These are phyloP conservation scores for Sesia bembeciformis DNA, from an alignment of 2,888 invertebrate genomes.

Conservation along the genomic window DNA sequence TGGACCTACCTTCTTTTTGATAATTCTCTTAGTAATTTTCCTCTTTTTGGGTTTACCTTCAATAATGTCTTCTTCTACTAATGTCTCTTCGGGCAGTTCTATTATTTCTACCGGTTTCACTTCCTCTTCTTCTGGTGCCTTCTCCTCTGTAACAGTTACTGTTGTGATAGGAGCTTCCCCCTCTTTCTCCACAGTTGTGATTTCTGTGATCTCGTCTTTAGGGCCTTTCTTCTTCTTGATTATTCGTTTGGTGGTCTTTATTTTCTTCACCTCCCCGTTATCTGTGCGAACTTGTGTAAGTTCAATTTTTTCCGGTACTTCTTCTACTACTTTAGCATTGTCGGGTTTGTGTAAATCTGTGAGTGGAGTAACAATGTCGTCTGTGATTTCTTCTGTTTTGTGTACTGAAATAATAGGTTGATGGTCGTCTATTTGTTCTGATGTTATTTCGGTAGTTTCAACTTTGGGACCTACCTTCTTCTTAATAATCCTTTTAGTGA, in stretches of 20 bases:
- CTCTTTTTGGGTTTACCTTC: constrained; percentile 21
- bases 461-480: constrained; percentile 32
- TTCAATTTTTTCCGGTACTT: constrained; percentile 7
- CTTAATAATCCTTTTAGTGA: constrained; percentile 26
- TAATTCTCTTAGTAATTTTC: constrained; percentile 27
- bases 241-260: constrained; percentile 13
- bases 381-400: constrained; percentile 16
- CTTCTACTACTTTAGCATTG: constrained; percentile 10
- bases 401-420: constrained; percentile 18
- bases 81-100: constrained; percentile 36
- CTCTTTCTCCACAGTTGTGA: constrained; percentile 28
- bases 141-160: constrained; percentile 14
- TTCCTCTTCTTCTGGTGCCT: constrained; percentile 21
- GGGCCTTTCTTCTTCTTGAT: constrained; percentile 26
- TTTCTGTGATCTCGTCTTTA: constrained; percentile 20
- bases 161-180: constrained; percentile 36
- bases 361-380: constrained; percentile 13
- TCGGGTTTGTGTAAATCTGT: constrained; percentile 2
- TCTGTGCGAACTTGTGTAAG: constrained; percentile 16
- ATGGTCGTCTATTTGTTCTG: constrained; percentile 33
- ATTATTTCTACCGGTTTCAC: constrained; percentile 18
- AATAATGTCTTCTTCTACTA: constrained; percentile 15
- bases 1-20: constrained; percentile 33
- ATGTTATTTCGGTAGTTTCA: constrained; percentile 32
- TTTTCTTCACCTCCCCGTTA: constrained; percentile 13